Percentiles rank a stretch among this genome's conserved stretches.
phyloP scores from a whole-genome alignment of 2,888 invertebrate species.

The Pammene aurita region DNA sequence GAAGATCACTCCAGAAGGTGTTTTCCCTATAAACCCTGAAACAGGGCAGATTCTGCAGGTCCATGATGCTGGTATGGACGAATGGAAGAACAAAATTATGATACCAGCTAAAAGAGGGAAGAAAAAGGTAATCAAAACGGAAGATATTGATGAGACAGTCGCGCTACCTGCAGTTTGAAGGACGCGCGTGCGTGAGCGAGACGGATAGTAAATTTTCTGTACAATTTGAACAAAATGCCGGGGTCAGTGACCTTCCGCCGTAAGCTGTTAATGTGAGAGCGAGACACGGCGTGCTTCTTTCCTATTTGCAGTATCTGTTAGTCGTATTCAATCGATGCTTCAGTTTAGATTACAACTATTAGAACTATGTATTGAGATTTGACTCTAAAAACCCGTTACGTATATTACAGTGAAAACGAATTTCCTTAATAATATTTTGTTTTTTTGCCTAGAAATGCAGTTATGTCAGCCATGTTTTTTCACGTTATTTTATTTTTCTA shows the following conservation, averaged over 20 bases:
- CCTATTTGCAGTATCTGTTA: neutral
- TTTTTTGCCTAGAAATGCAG: too few relatives aligned
- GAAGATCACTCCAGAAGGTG: slow-evolving; percentile 82
- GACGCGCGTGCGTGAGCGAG: neutral
- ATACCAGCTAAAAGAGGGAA: slow-evolving; percentile 73
- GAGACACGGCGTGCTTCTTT: neutral
- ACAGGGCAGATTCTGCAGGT: slow-evolving; percentile 72
- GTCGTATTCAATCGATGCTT: too few relatives aligned
- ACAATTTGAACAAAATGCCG: neutral
- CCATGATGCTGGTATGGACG: slow-evolving; percentile 67
- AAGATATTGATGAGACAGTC: slow-evolving; percentile 18
- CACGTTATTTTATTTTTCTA: too few relatives aligned
- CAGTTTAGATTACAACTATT: too few relatives aligned
- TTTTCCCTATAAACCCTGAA: slow-evolving; percentile 73
- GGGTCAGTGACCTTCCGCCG: neutral
- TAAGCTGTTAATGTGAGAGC: neutral
- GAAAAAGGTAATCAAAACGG: slow-evolving; percentile 49
- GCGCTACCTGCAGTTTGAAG: neutral
- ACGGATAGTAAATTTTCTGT: neutral
- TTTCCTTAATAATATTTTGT: too few relatives aligned
- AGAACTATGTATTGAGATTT: too few relatives aligned
- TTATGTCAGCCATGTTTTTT: too few relatives aligned
- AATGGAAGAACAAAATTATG: slow-evolving; percentile 77
- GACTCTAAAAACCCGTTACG: too few relatives aligned
- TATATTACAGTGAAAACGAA: too few relatives aligned